Base-by-base conservation (phyloP, 2,113 vertebrate genomes). In the Phainopepla nitens region DNA sequence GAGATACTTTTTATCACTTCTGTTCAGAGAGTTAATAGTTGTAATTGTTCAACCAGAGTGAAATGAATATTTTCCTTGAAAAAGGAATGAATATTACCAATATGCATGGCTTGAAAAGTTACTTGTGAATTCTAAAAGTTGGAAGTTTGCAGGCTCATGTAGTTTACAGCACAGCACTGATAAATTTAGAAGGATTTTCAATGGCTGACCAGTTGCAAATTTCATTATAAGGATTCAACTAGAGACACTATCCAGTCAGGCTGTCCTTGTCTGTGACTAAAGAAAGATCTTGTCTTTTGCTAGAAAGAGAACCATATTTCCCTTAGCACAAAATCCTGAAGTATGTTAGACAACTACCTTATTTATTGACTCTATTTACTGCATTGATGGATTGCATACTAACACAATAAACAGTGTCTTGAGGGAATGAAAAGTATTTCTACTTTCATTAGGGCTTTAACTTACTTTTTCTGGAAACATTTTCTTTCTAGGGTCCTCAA, bases 311-410 rank as follows among this genome's bases (percentile, higher is more conserved):
- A 94, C 92, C 89, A 91, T 97, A 96, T 96, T 97, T 97, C 89
- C 71, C 85, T 84, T 82, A 97, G 94, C 79, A 90, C 70, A 94
- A 96, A 96, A 95, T 91, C 94, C 96, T 95, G 73, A 76, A 93
- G 90, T 93, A 86, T 92, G 95, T 96, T 97, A 97, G 93, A 96
- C 44, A 15, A 82, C 75, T 93, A 66, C 82, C 89, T 97, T 96
- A 95, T 97, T 96, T 97, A 94, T 82, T 90, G 88, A 97, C 89
- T 97, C 95, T 96, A 93, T 98, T 98, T 97, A 81, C 94, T 94
- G 70, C 81, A 93, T 83, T 98, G 97, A 98, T 97, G 96, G 96
- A 98, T 96, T 93, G 85, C 95, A 95, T 90, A 97, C 68, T 94
- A 97, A 96, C 92, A 96, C 84, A 94, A 81, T 86, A 97, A 94